These are phyloP conservation scores for Maccullochella peelii DNA, from an alignment of 2,113 vertebrate genomes.

Conservation along the genomic window DNA sequence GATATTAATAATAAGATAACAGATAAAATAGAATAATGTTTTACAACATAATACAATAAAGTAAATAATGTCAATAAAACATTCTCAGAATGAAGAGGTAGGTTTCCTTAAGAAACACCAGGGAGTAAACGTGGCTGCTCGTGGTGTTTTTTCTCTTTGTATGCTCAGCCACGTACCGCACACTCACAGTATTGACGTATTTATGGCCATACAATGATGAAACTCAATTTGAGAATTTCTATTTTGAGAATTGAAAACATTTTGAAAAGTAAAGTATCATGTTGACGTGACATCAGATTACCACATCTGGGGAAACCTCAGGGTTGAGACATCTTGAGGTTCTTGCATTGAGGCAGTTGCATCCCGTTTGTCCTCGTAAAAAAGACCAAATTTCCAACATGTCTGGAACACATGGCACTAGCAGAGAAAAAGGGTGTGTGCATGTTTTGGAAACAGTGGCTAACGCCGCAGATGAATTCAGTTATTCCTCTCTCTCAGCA, in stretches of 20 bases:
- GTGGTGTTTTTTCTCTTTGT: conserved; percentile 2
- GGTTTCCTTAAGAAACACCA: not conserved
- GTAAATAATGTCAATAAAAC: too few species aligned
- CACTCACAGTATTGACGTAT: not conserved
- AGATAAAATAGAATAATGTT: too few species aligned
- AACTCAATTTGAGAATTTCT: not conserved
- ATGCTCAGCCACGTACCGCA: not conserved
- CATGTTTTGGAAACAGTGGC: conserved; percentile 20
- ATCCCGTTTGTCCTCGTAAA: conserved; percentile 14
- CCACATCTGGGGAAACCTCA: conserved; percentile 31
- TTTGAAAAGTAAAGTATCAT: not conserved
- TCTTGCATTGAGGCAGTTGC: not conserved
- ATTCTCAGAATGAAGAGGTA: too few species aligned
- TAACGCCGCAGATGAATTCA: conserved; percentile 38
- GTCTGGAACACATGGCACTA: not conserved
- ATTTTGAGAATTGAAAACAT: conserved; percentile 38
- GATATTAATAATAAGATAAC: too few species aligned
- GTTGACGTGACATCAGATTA: conserved; percentile 20
- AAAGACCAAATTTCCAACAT: conserved; percentile 8
- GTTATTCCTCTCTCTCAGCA: conserved; percentile 34
- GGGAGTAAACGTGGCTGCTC: conserved; percentile 1
- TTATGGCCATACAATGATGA: not conserved
- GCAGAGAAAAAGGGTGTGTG: conserved; percentile 27
- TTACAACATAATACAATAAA: too few species aligned
- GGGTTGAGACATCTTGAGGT: conserved; percentile 22